phyloP scores from a whole-genome alignment of 2,888 invertebrate genomes.

The Sinelater perroti region DNA sequence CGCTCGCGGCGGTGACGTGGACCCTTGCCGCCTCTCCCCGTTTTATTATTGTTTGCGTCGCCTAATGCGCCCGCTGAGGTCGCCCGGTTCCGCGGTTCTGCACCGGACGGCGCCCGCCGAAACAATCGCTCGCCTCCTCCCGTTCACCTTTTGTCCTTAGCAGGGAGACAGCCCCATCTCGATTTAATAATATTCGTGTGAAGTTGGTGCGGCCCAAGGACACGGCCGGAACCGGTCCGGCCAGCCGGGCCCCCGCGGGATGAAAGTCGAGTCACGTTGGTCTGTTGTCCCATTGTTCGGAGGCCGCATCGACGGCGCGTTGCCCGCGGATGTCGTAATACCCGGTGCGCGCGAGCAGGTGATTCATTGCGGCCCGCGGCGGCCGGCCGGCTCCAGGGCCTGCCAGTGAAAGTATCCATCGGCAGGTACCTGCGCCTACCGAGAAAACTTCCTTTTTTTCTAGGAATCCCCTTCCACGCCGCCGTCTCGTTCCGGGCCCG shows the following conservation, averaged over 20 bases:
- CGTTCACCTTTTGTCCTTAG: too few species aligned
- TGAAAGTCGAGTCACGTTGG: conserved; percentile 15
- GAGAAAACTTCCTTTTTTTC: conserved; percentile 10
- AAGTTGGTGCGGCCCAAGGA: conserved; percentile 11
- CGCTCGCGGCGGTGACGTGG: conserved; percentile 43
- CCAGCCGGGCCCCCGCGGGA: conserved; percentile 3
- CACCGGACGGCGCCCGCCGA: too few species aligned
- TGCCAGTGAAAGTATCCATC: conserved; percentile 15
- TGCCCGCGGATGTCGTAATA: conserved; percentile 1
- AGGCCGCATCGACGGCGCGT: not conserved
- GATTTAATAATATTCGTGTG: not conserved
- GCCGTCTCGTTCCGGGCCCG: too few species aligned
- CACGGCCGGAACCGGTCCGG: conserved; percentile 10
- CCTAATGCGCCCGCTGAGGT: not conserved
- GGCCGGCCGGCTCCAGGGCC: not conserved
- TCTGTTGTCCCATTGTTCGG: conserved; percentile 8
- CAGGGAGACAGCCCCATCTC: too few species aligned
- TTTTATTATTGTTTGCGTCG: not conserved
- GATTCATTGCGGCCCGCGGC: conserved; percentile 14
- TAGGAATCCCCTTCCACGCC: conserved; percentile 3
- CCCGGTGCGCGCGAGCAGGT: not conserved
- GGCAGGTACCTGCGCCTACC: conserved; percentile 21
- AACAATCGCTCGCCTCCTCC: too few species aligned
- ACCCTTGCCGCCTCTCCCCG: conserved; percentile 28
- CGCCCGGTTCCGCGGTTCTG: too few species aligned